Base-by-base conservation (phyloP, 2,797 vertebrate genomes). In the Alfaro cultratus region DNA sequence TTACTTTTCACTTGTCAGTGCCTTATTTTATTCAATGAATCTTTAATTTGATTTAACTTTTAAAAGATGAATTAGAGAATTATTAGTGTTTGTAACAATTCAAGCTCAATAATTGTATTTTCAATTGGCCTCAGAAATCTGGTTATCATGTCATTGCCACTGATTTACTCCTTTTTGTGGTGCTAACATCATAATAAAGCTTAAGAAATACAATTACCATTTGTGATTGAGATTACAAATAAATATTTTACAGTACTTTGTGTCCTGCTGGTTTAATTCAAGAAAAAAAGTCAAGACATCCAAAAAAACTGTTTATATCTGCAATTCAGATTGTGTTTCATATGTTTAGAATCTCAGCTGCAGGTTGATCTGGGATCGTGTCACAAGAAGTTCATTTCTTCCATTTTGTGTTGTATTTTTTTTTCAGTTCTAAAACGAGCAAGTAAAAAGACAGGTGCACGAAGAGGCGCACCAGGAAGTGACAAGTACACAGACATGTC, bases 401-500 rank as follows among this genome's bases (percentile, higher is more conserved):
- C 6, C 53, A 12, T 57, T n/a, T 26, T 26, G 36, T 13, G 11
- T 51, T 53, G 5, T 47, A 74, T 4, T 36, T 75, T 10, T 75
- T 10, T 76, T 90, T 75, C 43, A 96, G 96, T 99, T 91, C 95
- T 99, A 76, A 97, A 99, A 91, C 93, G 99, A 94, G 98, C 97
- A 53, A 99, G 98, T 94, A 99, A 99, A 95, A 97, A 98, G 92
- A 99, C 94, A 0, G 95, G 94, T 0, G 97, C 97, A 84, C 97
- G 97, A 18, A 95, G 98, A 77, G 97, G 97, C 88, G 97, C 97
- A 36, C 97, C 97, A 0, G 96, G 97, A 1, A 98, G 99, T 0
- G 98, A 98, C 75, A 98, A 97, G 90, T 97, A 97, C 23, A 96
- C 97, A 0, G 98, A 99, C 88, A 98, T 95, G 82, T 95, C 97